These are phyloP conservation scores for Bostrychus sinensis DNA, from an alignment of 2,113 vertebrate genomes.

Conservation along the genomic window DNA sequence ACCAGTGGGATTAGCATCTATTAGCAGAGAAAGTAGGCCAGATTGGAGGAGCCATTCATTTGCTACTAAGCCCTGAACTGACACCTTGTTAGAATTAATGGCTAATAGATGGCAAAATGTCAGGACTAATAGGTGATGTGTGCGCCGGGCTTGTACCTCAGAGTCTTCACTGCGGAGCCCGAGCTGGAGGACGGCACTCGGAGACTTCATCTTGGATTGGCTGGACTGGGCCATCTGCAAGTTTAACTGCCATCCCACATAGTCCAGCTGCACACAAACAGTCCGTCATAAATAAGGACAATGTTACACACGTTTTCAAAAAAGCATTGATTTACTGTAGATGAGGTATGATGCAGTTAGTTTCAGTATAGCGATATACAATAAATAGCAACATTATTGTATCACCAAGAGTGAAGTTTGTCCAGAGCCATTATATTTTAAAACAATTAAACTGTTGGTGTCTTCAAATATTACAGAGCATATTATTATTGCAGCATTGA, in stretches of 20 bases:
- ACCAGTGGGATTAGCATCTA: slow-evolving; percentile 60
- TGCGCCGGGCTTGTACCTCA: slow-evolving; percentile 76
- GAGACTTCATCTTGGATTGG: slow-evolving; percentile 88
- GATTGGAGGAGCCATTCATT: slow-evolving; percentile 27
- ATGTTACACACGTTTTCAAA: no score
- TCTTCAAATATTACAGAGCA: no score
- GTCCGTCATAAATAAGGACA: background rate
- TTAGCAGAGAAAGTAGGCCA: slow-evolving; percentile 39
- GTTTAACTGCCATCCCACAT: slow-evolving; percentile 93
- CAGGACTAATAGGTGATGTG: background rate
- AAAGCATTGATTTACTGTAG: no score
- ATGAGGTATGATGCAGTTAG: no score
- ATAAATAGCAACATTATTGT: no score
- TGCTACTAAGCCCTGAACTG: slow-evolving; percentile 18
- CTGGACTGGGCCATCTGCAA: slow-evolving; percentile 93
- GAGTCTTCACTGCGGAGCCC: slow-evolving; percentile 86
- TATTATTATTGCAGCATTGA: no score
- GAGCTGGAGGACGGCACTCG: slow-evolving; percentile 89
- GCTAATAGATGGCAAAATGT: background rate
- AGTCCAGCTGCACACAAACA: slow-evolving; percentile 84
- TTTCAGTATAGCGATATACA: no score
- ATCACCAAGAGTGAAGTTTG: no score
- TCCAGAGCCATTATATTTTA: no score
- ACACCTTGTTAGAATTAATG: slow-evolving; percentile 14
- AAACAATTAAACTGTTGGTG: no score